Percentiles rank a stretch among this genome's conserved stretches.
These are phyloP conservation scores for Coryphaenoides rupestris DNA, from an alignment of 2,113 vertebrate species.

Conservation along the genomic window DNA sequence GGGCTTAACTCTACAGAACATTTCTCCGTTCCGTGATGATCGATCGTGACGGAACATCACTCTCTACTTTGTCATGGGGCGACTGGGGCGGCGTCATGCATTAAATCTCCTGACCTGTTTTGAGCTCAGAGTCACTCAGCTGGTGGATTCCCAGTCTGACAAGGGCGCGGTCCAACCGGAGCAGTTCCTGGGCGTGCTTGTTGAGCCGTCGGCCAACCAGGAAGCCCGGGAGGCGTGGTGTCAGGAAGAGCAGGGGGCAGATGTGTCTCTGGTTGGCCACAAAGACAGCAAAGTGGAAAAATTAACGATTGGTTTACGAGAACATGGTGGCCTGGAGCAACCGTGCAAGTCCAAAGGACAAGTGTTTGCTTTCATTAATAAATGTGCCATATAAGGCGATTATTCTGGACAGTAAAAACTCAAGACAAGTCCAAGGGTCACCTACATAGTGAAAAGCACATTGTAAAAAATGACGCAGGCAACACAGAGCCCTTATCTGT, in stretches of 20 bases:
- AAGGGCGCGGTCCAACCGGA: slow-evolving; percentile 82
- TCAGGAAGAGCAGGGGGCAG: slow-evolving; percentile 84
- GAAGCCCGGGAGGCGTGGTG: slow-evolving; percentile 72
- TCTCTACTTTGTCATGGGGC: neutral
- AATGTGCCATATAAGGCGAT: too few relatives aligned
- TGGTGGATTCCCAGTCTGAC: slow-evolving; percentile 73
- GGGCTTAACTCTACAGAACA: neutral
- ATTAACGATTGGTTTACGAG: too few relatives aligned
- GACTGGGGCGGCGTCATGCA: neutral
- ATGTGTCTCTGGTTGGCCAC: slow-evolving; percentile 75
- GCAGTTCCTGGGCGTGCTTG: slow-evolving; percentile 76
- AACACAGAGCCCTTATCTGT: too few relatives aligned
- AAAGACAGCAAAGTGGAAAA: too few relatives aligned
- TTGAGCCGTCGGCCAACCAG: slow-evolving; percentile 76
- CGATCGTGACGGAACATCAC: neutral
- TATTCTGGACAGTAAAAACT: too few relatives aligned
- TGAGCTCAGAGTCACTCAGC: slow-evolving; percentile 79
- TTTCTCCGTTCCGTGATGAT: neutral
- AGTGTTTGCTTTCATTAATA: too few relatives aligned
- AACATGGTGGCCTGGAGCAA: too few relatives aligned
- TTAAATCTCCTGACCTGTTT: slow-evolving; percentile 67
- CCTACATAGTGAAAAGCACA: too few relatives aligned
- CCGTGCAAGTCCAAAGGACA: too few relatives aligned
- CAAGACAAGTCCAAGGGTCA: too few relatives aligned
- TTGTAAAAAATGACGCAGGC: too few relatives aligned